Conservation (phyloP, 2,888 invertebrate species). For the Sinodicranocentrus sp. region DNA sequence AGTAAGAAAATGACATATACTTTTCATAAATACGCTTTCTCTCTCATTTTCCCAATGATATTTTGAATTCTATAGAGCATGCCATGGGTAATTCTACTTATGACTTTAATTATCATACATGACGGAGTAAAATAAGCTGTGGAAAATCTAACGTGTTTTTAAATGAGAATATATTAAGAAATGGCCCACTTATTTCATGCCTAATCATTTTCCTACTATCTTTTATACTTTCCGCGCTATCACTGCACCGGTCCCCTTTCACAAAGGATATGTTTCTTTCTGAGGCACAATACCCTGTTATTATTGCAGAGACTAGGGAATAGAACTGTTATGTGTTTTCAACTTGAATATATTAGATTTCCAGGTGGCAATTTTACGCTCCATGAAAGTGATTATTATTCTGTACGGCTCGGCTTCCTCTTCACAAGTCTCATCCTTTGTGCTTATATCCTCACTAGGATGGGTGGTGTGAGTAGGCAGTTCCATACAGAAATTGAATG, state of each 20-base stretch:
- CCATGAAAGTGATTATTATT: conserved; percentile 36
- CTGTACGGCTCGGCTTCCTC: conserved; percentile 1
- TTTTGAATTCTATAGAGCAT: no score
- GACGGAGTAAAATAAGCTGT: neutral
- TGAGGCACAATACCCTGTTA: neutral
- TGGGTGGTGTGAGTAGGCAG: no score
- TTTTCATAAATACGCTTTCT: no score
- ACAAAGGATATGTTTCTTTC: neutral
- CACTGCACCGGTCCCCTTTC: neutral
- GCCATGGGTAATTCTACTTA: neutral
- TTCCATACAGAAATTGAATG: no score
- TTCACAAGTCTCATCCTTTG: neutral
- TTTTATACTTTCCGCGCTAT: neutral
- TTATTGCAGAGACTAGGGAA: neutral
- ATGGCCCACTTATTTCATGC: conserved; percentile 22
- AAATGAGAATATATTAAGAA: conserved; percentile 18
- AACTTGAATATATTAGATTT: conserved; percentile 28
- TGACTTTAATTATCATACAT: conserved; percentile 14
- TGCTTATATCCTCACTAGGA: no score
- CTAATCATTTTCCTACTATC: neutral
- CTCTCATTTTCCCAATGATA: no score
- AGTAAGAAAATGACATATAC: no score
- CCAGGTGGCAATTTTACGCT: conserved; percentile 38
- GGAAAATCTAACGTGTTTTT: conserved; percentile 1
- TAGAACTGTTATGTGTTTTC: neutral